phyloP scores from a whole-genome alignment of 1,140 invertebrate genomes.

The Drosophila nigrodunni region DNA sequence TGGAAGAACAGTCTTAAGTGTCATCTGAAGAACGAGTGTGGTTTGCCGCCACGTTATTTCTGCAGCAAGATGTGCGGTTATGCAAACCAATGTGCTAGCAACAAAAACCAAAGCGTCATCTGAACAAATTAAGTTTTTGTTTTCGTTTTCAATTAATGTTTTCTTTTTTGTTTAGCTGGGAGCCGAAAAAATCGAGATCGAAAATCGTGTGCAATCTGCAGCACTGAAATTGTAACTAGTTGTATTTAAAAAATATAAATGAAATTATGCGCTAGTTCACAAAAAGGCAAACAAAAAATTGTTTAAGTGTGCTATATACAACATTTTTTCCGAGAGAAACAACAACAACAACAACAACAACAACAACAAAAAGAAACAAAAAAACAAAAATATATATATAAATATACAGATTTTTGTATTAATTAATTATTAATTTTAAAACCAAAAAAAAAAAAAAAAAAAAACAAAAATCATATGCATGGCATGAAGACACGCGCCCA shows the following conservation, averaged over 20 bases:
- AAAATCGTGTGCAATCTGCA: constrained; percentile 33
- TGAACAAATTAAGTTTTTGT: constrained; percentile 69
- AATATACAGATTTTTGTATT: constrained; percentile 59
- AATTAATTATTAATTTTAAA: constrained; percentile 57
- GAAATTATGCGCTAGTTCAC: constrained; percentile 67
- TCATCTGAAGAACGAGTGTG: constrained; percentile 85
- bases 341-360: constrained; percentile 28
- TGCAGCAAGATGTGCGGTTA: constrained; percentile 85
- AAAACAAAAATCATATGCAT: constrained; percentile 62
- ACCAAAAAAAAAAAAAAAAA: constrained; percentile 31
- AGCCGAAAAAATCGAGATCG: background rate
- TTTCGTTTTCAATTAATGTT: constrained; percentile 7
- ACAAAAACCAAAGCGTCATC: too few species aligned
- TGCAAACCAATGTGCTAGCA: constrained; percentile 86
- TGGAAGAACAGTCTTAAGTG: constrained; percentile 84
- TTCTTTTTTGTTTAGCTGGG: background rate
- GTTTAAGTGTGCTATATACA: constrained; percentile 64
- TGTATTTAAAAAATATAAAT: constrained; percentile 9
- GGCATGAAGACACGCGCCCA: constrained; percentile 54
- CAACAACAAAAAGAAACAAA: constrained; percentile 27
- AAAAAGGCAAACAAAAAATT: constrained; percentile 60
- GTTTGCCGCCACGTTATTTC: constrained; percentile 84
- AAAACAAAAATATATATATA: constrained; percentile 25
- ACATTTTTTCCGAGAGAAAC: too few species aligned
- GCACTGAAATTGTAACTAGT: constrained; percentile 24